Base-by-base conservation (phyloP, 2,888 invertebrate species). In the Caenorhabditis sulstoni region DNA sequence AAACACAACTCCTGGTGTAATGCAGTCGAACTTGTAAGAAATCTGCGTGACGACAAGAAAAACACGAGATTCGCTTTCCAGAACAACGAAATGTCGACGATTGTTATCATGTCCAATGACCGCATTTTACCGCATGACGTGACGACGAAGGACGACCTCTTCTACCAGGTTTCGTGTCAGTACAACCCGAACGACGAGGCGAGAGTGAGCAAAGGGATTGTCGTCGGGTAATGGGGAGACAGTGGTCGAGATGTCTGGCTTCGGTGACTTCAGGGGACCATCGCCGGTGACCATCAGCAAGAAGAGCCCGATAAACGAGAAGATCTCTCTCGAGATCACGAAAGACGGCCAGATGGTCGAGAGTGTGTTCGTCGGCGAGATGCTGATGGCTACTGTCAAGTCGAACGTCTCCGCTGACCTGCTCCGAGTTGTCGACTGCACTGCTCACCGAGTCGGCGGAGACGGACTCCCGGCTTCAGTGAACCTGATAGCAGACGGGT, bases 81-180 rank as follows among this genome's bases (percentile, higher is more conserved):
- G 87, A 79, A 86, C 41, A 82, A 80, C 23, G 73, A 83, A 50
- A 67, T 89, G 61, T 85, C 86, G 4, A 85, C 83, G 12, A 85
- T 90, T 7, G 50, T 90, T 22, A 87, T 90, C 16, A 75, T 90
- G 61, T 87, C 87, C 11, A 87, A 88, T 61, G 90, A 90, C 59
- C 78, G 84, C 12, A 87, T 89, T n/a, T 52, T 86, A 18, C 90
- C 90, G 2, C 85, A 83, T 23, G 88, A 90, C 74, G 85, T 90
- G 5, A 90, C 89, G n/a, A 90, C 90, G 16, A 88, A 86, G 61
- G 85, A 89, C 62, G 90, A 90, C 65, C 78, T 90, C 7, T 66
- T 71, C 57, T 81, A 81, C 52, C 79, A 84, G 49, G 74, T 81
- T 20, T 70, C 83, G 2, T 82, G 81, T 50, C 61, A 79, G 23